Conservation (phyloP, 2,797 vertebrate genomes). For the Erithacus rubecula region DNA sequence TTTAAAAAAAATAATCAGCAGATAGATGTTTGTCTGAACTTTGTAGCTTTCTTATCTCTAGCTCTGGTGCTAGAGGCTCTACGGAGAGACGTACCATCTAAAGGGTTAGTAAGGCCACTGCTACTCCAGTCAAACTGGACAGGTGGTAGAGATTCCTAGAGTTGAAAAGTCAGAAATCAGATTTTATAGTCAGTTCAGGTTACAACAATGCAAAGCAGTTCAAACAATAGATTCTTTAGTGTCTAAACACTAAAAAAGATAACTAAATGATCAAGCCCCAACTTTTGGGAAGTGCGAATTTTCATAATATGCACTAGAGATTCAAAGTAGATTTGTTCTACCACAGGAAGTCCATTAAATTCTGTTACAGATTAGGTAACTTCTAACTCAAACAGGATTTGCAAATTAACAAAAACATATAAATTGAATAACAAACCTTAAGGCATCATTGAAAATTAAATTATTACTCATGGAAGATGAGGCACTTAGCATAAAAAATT, state of each 20-base stretch:
- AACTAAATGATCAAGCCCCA: constrained; percentile 46
- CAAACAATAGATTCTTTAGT: constrained; percentile 61
- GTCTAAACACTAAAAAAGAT: constrained; percentile 58
- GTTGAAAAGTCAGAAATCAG: constrained; percentile 81
- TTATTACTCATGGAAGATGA: neutral
- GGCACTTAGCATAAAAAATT: neutral
- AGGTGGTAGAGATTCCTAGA: constrained; percentile 86
- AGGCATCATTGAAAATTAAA: neutral
- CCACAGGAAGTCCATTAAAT: neutral
- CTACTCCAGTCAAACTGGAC: constrained; percentile 91
- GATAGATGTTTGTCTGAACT: constrained; percentile 84
- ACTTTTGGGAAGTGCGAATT: neutral
- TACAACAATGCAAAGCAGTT: constrained; percentile 73
- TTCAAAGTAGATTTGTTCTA: neutral
- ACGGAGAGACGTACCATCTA: constrained; percentile 94
- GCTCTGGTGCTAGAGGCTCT: constrained; percentile 90
- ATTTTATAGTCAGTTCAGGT: constrained; percentile 75
- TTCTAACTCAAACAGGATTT: neutral
- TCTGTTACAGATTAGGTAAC: neutral
- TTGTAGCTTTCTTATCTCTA: constrained; percentile 88
- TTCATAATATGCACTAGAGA: neutral
- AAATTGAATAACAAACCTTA: neutral
- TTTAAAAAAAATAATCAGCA: constrained; percentile 76
- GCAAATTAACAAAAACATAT: neutral
- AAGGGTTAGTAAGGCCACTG: constrained; percentile 93